Evolutionary conservation across 1,140 invertebrate species (phyloP).

Genomic region (Ptiloglossa arizonensis): DNA sequence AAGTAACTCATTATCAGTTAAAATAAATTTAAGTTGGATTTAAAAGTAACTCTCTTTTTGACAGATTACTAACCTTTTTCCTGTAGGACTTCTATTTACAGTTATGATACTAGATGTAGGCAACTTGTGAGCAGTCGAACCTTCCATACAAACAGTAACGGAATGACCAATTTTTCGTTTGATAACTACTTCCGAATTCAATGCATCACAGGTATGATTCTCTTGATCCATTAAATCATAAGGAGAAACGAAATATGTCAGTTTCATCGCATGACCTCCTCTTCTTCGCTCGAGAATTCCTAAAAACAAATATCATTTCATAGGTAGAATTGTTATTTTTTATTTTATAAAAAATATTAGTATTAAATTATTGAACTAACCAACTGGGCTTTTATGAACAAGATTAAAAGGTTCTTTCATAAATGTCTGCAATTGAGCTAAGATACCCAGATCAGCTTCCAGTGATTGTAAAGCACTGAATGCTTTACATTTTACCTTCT

Average conservation of each 20-base stretch:
- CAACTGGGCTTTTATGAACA: constrained; percentile 95
- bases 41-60: constrained; percentile 2
- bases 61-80: constrained; percentile 85
- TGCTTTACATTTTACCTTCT: constrained; percentile 96
- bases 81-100: constrained; percentile 86
- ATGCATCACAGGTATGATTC: constrained; percentile 86
- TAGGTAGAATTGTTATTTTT: neutral
- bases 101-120: constrained; percentile 92
- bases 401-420: constrained; percentile 93
- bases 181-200: constrained; percentile 88
- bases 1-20: constrained; percentile 38
- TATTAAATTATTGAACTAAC: constrained; percentile 74
- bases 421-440: constrained; percentile 91
- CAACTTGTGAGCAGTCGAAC: constrained; percentile 92
- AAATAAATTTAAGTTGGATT: neutral
- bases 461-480: constrained; percentile 95
- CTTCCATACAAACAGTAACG: constrained; percentile 94
- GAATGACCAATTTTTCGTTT: constrained; percentile 90
- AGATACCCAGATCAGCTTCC: constrained; percentile 93
- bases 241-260: constrained; percentile 97
- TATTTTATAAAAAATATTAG: neutral
- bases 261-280: constrained; percentile 94
- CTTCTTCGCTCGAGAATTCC: constrained; percentile 87
- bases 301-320: constrained; percentile 32
- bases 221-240: constrained; percentile 93